Percentiles rank a stretch among this genome's conserved stretches.
phyloP scores from a whole-genome alignment of 2,113 vertebrate genomes.

The Dromaius novaehollandiae region DNA sequence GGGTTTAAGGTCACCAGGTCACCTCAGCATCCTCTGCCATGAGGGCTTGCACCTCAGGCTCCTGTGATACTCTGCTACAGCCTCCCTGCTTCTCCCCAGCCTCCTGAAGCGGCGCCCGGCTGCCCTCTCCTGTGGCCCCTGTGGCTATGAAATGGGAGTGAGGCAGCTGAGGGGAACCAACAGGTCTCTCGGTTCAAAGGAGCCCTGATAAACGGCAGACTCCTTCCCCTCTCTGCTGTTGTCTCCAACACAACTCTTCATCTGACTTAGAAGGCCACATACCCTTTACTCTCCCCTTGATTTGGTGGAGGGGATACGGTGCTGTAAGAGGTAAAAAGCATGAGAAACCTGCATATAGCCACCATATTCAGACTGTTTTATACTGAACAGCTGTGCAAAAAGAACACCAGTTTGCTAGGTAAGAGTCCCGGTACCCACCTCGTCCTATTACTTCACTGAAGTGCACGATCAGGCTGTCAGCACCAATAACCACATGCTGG shows the following conservation, averaged over 20 bases:
- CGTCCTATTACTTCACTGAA: constrained; percentile 95
- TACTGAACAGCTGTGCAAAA: not conserved
- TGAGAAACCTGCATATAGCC: not conserved
- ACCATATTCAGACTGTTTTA: not conserved
- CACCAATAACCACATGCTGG: constrained; percentile 93
- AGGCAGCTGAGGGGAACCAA: not conserved
- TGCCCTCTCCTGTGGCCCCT: not conserved
- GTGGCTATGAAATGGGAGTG: not conserved
- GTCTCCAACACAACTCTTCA: not conserved
- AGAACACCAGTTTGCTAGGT: not conserved
- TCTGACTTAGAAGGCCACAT: not conserved
- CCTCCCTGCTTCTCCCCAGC: not conserved
- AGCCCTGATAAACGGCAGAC: not conserved
- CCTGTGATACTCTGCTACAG: rapidly evolving
- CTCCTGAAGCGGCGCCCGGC: not conserved
- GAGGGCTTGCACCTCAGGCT: not conserved
- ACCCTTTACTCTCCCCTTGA: not conserved
- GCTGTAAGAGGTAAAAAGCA: not conserved
- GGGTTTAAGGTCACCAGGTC: not conserved
- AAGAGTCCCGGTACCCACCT: constrained; percentile 80
- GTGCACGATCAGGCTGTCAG: constrained; percentile 91
- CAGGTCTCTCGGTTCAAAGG: not conserved
- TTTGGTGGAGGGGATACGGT: not conserved
- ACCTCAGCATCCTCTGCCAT: not conserved
- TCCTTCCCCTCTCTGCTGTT: not conserved